Percentiles rank a stretch among this genome's conserved stretches.
These are phyloP conservation scores for Aythya fuligula DNA, from an alignment of 2,797 vertebrate species.

Conservation along the genomic window DNA sequence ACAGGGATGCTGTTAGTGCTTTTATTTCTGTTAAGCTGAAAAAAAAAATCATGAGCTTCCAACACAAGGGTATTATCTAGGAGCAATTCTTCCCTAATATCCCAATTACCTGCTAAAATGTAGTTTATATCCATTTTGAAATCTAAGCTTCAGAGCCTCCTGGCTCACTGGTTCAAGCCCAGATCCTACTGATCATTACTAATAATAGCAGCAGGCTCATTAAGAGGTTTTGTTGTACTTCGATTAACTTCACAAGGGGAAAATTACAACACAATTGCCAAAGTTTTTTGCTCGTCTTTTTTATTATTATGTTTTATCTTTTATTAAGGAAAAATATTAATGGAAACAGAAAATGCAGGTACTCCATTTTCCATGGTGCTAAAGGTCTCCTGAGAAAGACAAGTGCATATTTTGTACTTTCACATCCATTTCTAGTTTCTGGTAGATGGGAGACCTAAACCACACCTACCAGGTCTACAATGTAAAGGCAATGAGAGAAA, in stretches of 20 bases:
- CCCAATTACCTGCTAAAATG: neutral
- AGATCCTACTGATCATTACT: neutral
- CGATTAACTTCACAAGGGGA: neutral
- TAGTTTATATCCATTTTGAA: neutral
- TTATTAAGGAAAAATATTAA: neutral
- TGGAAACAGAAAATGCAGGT: neutral
- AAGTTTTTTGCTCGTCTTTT: neutral
- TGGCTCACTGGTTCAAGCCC: neutral
- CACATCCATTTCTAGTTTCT: no score
- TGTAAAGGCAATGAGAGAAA: neutral
- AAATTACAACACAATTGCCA: neutral
- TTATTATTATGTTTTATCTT: no score
- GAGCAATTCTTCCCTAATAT: neutral
- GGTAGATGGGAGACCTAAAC: neutral
- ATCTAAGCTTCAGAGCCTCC: neutral
- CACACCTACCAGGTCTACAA: neutral
- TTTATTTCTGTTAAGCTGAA: neutral
- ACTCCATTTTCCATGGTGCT: neutral
- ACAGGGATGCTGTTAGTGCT: neutral
- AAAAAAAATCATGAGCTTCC: neutral
- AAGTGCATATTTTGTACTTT: neutral
- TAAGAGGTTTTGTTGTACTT: neutral
- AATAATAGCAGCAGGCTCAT: neutral
- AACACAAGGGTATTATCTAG: neutral
- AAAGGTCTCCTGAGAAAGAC: neutral